A percentile compares a stretch with the other conserved stretches of the same genome.
phyloP scores from a whole-genome alignment of 2,113 vertebrate genomes.

The Forbesichthys agassizii region DNA sequence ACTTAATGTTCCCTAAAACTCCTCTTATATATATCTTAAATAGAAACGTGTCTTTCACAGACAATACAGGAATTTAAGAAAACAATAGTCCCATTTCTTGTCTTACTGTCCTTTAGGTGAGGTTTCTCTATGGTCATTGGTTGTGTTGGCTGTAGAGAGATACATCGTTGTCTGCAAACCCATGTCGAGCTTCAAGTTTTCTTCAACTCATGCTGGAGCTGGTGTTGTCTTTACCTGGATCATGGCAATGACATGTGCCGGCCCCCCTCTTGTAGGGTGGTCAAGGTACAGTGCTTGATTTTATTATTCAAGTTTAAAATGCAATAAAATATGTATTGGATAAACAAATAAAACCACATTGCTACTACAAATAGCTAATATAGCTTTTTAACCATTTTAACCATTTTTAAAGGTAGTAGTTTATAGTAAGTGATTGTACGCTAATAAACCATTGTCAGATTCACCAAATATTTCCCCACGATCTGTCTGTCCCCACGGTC shows the following conservation, averaged over 20 bases:
- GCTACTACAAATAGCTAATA: no score
- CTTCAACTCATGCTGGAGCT: constrained; percentile 63
- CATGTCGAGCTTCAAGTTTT: constrained; percentile 83
- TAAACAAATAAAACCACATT: background rate
- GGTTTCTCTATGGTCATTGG: constrained; percentile 81
- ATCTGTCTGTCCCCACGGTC: no score
- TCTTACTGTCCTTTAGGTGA: constrained; percentile 56
- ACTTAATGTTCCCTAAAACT: no score
- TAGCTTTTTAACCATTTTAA: no score
- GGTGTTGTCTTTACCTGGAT: constrained; percentile 80
- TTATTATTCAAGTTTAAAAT: background rate
- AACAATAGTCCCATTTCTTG: background rate
- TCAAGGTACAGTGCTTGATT: constrained; percentile 71
- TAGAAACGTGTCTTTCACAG: no score
- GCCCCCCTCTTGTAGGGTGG: constrained; percentile 79
- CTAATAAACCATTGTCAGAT: no score
- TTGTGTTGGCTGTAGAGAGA: constrained; percentile 80
- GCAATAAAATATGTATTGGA: background rate
- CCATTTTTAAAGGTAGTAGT: no score
- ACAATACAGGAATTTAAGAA: no score
- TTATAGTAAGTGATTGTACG: no score
- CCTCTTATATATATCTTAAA: no score
- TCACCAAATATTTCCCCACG: no score
- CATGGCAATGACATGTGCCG: constrained; percentile 76
- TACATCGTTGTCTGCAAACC: constrained; percentile 83